phyloP scores from a whole-genome alignment of 2,113 vertebrate genomes.

The Tragulus kanchil region DNA sequence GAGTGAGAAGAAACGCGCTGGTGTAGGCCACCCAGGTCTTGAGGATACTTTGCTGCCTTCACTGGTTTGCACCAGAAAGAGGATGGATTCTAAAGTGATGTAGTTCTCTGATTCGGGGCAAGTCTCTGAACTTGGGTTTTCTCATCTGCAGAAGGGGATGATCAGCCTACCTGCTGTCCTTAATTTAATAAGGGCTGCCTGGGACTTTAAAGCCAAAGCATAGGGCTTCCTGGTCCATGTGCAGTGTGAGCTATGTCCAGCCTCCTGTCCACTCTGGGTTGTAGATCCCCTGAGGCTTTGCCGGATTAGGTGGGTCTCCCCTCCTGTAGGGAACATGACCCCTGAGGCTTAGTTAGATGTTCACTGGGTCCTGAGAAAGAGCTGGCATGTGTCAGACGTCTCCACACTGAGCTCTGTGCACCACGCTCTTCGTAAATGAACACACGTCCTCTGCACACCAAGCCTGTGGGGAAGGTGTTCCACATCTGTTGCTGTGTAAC shows the following conservation, averaged over 20 bases:
- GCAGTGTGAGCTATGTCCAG: background rate
- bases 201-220: background rate
- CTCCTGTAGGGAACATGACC: background rate
- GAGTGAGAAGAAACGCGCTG: background rate
- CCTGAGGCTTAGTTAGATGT: background rate
- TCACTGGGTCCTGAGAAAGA: background rate
- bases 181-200: background rate
- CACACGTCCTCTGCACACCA: fast-evolving
- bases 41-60: background rate
- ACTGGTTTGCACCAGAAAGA: background rate
- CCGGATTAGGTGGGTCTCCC: background rate
- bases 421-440: background rate
- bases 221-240: background rate
- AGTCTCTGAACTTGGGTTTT: background rate
- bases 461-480: background rate
- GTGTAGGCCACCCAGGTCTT: background rate
- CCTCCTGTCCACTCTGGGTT: background rate
- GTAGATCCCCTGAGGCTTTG: background rate
- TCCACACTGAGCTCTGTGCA: no score
- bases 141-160: background rate
- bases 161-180: background rate
- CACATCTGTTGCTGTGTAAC: background rate
- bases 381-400: background rate
- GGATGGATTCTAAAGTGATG: background rate
- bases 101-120: background rate